Base-by-base conservation (phyloP, 2,888 invertebrate genomes). In the Patella depressa region DNA sequence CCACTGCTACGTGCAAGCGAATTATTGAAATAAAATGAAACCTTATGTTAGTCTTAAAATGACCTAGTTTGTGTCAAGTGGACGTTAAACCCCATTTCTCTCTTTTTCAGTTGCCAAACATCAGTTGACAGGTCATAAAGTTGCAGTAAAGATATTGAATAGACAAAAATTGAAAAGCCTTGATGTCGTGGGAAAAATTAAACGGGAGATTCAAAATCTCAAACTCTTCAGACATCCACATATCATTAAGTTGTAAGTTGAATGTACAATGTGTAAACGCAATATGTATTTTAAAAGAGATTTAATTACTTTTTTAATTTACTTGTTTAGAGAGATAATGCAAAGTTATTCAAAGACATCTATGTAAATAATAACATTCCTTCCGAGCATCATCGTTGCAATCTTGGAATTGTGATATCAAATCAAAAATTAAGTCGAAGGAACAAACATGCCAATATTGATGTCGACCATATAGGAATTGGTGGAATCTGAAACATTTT, bases 221-320 rank as follows among this genome's bases (percentile, higher is more conserved):
- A 99, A 99, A 91, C 94, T 99, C n/a, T 99, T 99, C 90, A 94
- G 99, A 84, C 99, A 99, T 93, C 99, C 99, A 5, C 99, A 99
- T 92, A 99, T 99, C 86, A 99, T 99, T 83, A 98, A 99, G 93
- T 92, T 99, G 93, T 99, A 97, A 93, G 90, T 88, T 57, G 45
- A 53, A 54, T 77, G 19, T 34, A 4, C 34, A 17, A 71, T 29
- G 24, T 71, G 17, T 17, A 15, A n/a, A 17, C 15, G 9, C 45
- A 14, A 73, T 17, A 45, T 19, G 19, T 69, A 34, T 17, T 74
- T 74, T 59, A 34, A 34, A 71, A 54, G n/a, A 34, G 71, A 19
- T 1, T 1, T 9, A 45, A 45, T 45, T 45, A 45, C 45, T 45
- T 45, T 45, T 7, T 1, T 1, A 7, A 45, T 9, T 45, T 45